Percentiles rank a stretch among this genome's conserved stretches.
These are phyloP conservation scores for Pangasius larnaudii DNA, from an alignment of 2,797 vertebrate species.

Conservation along the genomic window DNA sequence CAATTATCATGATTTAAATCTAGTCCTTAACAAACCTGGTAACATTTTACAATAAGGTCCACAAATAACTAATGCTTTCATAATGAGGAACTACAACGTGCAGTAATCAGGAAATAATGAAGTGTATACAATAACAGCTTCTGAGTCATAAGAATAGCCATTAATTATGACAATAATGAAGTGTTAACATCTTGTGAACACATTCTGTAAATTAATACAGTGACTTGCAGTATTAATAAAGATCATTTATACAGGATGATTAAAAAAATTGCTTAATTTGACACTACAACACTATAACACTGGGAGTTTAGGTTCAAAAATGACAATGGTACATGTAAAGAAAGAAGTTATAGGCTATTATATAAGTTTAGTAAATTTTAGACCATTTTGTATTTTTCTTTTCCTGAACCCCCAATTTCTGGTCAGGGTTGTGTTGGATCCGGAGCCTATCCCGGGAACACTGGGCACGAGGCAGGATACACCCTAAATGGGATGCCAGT, in stretches of 20 bases:
- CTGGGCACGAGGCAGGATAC: not conserved
- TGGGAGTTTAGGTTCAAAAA: not conserved
- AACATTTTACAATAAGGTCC: not conserved
- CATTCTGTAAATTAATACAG: not conserved
- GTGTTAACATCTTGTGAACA: not conserved
- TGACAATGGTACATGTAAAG: not conserved
- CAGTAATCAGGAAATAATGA: not conserved
- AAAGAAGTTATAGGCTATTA: not conserved
- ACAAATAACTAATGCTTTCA: not conserved
- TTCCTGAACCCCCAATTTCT: not conserved
- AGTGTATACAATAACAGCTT: not conserved
- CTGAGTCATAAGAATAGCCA: not conserved
- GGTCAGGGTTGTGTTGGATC: not conserved
- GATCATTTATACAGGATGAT: not conserved
- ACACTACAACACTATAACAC: not conserved
- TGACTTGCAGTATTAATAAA: conserved; percentile 7
- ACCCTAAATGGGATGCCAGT: not conserved
- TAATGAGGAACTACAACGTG: not conserved
- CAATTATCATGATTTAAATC: conserved; percentile 12
- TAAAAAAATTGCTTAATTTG: not conserved
- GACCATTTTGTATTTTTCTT: not conserved
- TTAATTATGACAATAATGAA: not conserved
- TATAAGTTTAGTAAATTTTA: not conserved
- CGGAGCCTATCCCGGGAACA: not conserved
- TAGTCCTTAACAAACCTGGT: not conserved